Evolutionary conservation across 1,140 invertebrate genomes (phyloP).

Genomic region (Galleria mellonella): DNA sequence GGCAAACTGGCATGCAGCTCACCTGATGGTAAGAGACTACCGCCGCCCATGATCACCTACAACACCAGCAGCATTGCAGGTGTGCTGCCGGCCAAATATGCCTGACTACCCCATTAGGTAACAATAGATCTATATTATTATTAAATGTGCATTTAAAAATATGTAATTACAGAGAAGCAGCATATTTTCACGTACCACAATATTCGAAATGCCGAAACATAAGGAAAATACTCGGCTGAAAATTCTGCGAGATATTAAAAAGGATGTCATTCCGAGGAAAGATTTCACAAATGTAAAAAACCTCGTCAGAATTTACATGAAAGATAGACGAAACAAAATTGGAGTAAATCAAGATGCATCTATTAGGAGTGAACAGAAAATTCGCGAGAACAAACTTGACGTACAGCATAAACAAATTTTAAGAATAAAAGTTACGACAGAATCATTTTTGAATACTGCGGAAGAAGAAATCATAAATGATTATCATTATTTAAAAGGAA

Average conservation of each 20-base stretch:
- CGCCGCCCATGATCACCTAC: too few species aligned
- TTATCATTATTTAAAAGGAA: conserved; percentile 5
- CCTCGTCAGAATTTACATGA: conserved; percentile 32
- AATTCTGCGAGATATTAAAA: conserved; percentile 11
- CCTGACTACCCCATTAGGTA: too few species aligned
- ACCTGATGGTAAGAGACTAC: too few species aligned
- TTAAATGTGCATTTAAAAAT: too few species aligned
- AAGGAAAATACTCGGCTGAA: conserved; percentile 4
- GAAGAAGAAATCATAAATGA: conserved; percentile 18
- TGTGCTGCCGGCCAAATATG: too few species aligned
- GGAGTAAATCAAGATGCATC: too few species aligned
- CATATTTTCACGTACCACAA: conserved; percentile 29
- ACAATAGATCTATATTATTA: background rate
- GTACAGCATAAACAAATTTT: too few species aligned
- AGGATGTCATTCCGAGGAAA: conserved; percentile 39
- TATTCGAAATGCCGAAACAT: conserved; percentile 22
- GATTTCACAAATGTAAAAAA: conserved; percentile 32
- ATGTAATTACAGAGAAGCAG: conserved; percentile 40
- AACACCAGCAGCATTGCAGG: too few species aligned
- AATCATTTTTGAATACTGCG: conserved; percentile 7
- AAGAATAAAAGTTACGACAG: background rate
- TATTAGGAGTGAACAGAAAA: too few species aligned
- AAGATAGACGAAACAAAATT: background rate
- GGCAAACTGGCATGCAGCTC: too few species aligned
- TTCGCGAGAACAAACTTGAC: too few species aligned